These are phyloP conservation scores for Parazoanthus atlanticus DNA, from an alignment of 92 coral and sea anemone species.

Conservation along the genomic window DNA sequence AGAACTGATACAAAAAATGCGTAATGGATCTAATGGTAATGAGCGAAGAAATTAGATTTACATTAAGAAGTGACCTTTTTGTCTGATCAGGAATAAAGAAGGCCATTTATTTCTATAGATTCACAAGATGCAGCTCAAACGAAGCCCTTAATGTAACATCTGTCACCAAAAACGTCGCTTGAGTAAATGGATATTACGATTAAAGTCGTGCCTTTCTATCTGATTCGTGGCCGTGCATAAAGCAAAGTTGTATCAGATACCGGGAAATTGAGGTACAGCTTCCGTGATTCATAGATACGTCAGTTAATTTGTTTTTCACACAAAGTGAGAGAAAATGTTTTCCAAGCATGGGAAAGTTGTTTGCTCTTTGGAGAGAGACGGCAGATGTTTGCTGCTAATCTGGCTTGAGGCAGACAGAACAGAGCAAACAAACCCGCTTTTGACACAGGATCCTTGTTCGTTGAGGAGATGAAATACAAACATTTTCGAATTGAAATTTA, in stretches of 20 bases:
- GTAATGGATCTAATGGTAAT: too few relatives aligned
- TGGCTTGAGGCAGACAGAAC: conserved; percentile 36
- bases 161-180: not conserved
- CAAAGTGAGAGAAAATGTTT: conserved; percentile 29
- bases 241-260: conserved; percentile 16
- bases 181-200: not conserved
- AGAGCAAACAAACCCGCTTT: conserved; percentile 21
- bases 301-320: conserved; percentile 10
- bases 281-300: conserved; percentile 34
- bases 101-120: not conserved
- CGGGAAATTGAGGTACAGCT: not conserved
- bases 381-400: conserved; percentile 37
- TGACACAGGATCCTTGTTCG: conserved; percentile 39
- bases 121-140: not conserved
- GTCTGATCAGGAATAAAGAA: conserved; percentile 2
- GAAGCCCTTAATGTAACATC: not conserved
- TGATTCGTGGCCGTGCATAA: not conserved
- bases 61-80: conserved; percentile 5
- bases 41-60: not conserved
- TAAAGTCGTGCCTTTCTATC: not conserved
- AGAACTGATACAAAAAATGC: not conserved
- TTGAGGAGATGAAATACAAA: conserved; percentile 38
- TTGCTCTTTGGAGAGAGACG: conserved; percentile 36
- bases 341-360: conserved; percentile 38
- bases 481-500: conserved; percentile 43